Base-by-base conservation (phyloP, 2,888 invertebrate species). In the Standfussiana lucernea region DNA sequence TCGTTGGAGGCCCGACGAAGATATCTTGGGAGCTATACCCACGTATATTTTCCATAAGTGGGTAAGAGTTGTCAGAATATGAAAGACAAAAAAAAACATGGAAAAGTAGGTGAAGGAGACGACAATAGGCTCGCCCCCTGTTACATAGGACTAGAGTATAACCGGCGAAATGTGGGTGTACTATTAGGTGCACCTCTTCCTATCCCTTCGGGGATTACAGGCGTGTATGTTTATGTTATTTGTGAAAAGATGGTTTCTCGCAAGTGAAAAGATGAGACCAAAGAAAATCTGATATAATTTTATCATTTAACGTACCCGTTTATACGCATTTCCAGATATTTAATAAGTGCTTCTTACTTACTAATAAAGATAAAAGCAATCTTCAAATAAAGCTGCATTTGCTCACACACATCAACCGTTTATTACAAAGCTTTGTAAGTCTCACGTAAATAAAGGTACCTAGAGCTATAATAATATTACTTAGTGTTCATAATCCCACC, bases 401-500 rank as follows among this genome's bases (percentile, higher is more conserved):
- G 40, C 75, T 68, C 40, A 78, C 65, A 76, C 32, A 82, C 56
- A 42, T 81, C 65, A 81, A 71, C 59, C 47, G 45, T 76, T 82
- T 50, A 65, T 79, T 70, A 11, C 56, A 59, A 80, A 77, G 65
- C 53, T 77, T 79, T 65, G 59, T 56, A 79, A 75, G 68, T 73
- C 61, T 80, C 76, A 79, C 72, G 50, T 76, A 83, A 79, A 78
- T 75, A 85, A 67, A 80, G 59, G 77, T 64, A 42, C 53, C 42
- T 67, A 75, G 10, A 64, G 69, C 59, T 73, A 64, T 74, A 83
- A 85, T 85, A 82, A 66, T 86, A 83, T 84, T 82, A 79, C 87
- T 81, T 72, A 82, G 76, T 82, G 83, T 77, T 77, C 66, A 86
- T 89, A 89, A 88, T 84, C 81, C 79, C 72, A 79, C 78, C 88